A percentile compares a stretch with the other conserved stretches of the same genome.
Conservation (phyloP, 2,888 invertebrate genomes). For the Meteorus cinctellus region DNA sequence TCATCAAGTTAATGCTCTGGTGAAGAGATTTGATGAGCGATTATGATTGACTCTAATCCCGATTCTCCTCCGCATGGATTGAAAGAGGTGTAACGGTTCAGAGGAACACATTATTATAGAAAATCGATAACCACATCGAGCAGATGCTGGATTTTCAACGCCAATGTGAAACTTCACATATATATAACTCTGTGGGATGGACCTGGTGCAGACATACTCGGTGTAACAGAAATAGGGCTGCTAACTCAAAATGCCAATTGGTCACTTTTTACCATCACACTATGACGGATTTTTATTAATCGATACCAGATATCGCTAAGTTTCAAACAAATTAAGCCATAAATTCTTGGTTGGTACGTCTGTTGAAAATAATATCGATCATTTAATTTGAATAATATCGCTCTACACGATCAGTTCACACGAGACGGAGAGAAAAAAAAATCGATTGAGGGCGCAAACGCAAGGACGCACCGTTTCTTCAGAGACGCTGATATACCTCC, state of each 20-base stretch:
- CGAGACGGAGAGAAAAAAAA: background rate
- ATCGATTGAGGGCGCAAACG: background rate
- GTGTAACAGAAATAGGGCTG: too few species aligned
- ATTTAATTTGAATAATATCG: background rate
- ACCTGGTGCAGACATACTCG: background rate
- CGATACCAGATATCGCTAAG: too few species aligned
- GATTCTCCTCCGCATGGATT: background rate
- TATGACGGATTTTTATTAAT: too few species aligned
- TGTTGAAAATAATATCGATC: background rate
- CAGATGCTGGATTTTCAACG: conserved; percentile 3
- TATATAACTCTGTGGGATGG: background rate
- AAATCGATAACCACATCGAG: conserved; percentile 23
- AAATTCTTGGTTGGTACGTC: too few species aligned
- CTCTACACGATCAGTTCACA: too few species aligned
- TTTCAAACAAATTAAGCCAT: too few species aligned
- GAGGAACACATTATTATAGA: background rate
- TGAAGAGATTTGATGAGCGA: background rate
- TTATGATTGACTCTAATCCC: conserved; percentile 22
- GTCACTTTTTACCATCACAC: too few species aligned
- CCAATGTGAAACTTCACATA: background rate
- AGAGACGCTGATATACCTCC: background rate
- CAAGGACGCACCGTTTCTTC: background rate
- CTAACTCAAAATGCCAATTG: too few species aligned
- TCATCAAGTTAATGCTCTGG: background rate
- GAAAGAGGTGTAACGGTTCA: background rate